A percentile compares a stretch with the other conserved stretches of the same genome.
These are phyloP conservation scores for Arctocebus calabarensis DNA, from an alignment of 2,797 vertebrate genomes.

Conservation along the genomic window DNA sequence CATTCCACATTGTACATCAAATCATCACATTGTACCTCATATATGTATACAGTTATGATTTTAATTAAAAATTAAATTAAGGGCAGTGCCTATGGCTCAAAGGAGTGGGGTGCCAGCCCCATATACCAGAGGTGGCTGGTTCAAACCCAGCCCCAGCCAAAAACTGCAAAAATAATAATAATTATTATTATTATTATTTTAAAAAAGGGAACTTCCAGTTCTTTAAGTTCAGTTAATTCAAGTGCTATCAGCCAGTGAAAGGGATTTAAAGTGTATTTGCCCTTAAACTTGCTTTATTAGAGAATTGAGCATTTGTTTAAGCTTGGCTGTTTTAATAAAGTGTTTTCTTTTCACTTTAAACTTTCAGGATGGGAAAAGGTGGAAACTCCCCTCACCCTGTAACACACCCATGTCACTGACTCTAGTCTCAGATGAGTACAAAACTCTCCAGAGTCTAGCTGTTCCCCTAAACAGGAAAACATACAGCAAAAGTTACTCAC, in stretches of 20 bases:
- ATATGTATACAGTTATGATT: no score
- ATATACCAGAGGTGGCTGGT: no score
- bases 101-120: no score
- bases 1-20: no score
- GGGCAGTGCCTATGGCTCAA: no score
- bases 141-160: no score
- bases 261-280: not conserved
- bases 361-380: not conserved
- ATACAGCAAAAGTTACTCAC: not conserved
- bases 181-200: no score
- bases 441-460: not conserved
- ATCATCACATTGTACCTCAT: no score
- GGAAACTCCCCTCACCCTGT: not conserved
- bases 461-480: not conserved
- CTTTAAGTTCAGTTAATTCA: constrained; percentile 35
- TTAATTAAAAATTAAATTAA: no score
- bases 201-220: not conserved
- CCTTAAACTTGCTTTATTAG: not conserved
- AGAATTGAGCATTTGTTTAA: not conserved
- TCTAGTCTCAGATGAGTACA: not conserved
- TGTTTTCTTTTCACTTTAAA: not conserved
- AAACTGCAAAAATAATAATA: no score
- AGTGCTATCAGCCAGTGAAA: not conserved
- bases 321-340: constrained; percentile 4
- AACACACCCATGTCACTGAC: not conserved